A percentile compares a stretch with the other conserved stretches of the same genome.
phyloP scores from a whole-genome alignment of 2,113 vertebrate species.

The Saguinus midas region DNA sequence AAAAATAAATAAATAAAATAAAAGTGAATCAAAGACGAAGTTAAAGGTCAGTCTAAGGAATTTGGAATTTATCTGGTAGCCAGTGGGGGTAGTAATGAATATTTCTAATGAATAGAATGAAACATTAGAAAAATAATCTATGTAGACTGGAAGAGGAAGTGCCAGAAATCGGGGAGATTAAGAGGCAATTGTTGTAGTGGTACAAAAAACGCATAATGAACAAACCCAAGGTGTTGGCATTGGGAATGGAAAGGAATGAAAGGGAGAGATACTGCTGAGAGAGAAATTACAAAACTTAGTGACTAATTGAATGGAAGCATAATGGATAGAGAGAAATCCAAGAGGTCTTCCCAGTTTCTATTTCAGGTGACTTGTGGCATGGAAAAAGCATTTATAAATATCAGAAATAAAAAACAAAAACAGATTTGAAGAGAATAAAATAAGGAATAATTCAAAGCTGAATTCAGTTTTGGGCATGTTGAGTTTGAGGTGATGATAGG shows the following conservation, averaged over 20 bases:
- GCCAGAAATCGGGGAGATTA: not conserved
- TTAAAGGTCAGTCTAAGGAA: not conserved
- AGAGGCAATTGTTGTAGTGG: not conserved
- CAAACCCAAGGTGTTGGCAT: not conserved
- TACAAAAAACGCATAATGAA: not conserved
- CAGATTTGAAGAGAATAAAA: not conserved
- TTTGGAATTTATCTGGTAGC: not conserved
- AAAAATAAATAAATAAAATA: too few species aligned
- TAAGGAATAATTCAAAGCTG: not conserved
- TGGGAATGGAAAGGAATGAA: not conserved
- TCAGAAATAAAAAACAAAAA: slow-evolving; percentile 5
- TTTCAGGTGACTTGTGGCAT: not conserved
- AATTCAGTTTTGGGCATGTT: not conserved
- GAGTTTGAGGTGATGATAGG: not conserved
- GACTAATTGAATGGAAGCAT: not conserved
- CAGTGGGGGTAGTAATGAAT: not conserved
- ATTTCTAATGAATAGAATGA: not conserved
- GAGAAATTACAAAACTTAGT: not conserved
- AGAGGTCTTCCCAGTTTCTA: not conserved
- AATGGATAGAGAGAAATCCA: slow-evolving; percentile 25
- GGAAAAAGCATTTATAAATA: not conserved
- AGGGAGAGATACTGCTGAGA: not conserved
- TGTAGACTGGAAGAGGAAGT: not conserved
- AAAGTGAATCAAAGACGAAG: not conserved
- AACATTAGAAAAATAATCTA: not conserved